phyloP scores from a whole-genome alignment of 1,140 invertebrate genomes.

The Lepidotrigona ventralis region DNA sequence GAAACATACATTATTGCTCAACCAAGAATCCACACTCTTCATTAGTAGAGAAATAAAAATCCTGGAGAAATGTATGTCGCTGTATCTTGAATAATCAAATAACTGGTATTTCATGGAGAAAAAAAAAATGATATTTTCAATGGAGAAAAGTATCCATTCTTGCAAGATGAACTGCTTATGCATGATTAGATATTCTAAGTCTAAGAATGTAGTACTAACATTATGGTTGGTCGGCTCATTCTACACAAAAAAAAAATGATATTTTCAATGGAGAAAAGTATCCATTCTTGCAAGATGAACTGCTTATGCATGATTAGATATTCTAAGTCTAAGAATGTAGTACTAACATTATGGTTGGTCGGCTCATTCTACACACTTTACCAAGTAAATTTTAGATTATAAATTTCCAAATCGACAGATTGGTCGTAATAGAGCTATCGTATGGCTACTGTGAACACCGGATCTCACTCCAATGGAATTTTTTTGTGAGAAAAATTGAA shows the following conservation, averaged over 20 bases:
- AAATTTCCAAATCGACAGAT: not conserved
- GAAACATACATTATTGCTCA: not conserved
- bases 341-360: not conserved
- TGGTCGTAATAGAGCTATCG: not conserved
- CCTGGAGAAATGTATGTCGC: not conserved
- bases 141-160: not conserved
- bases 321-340: not conserved
- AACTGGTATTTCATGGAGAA: not conserved
- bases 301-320: not conserved
- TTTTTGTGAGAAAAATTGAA: not conserved
- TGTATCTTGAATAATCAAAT: conserved; percentile 1
- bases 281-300: not conserved
- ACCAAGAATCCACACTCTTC: not conserved
- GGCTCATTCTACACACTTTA: not conserved
- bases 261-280: not conserved
- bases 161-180: not conserved
- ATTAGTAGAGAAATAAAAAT: too few relatives aligned
- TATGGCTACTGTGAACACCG: not conserved
- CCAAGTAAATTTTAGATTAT: not conserved
- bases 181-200: not conserved
- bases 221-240: not conserved
- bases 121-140: not conserved
- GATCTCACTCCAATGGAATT: not conserved
- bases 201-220: not conserved
- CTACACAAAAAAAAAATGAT: not conserved